Evolutionary conservation across 2,113 vertebrate genomes (phyloP).

Genomic region (Speoplatyrhinus poulsoni): DNA sequence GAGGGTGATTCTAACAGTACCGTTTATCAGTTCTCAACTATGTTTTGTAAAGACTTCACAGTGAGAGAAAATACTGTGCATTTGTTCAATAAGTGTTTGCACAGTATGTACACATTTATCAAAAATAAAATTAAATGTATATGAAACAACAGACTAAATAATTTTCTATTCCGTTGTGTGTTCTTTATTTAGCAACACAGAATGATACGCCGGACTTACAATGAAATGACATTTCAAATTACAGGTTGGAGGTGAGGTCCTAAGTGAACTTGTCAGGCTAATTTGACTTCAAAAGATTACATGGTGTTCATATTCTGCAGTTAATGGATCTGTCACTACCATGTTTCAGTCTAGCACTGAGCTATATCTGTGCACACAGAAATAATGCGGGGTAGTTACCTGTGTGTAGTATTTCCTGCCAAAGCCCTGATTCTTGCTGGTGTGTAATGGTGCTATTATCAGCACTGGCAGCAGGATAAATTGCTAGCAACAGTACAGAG

Average conservation of each 20-base stretch:
- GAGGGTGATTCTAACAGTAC: not conserved
- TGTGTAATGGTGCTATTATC: conserved; percentile 74
- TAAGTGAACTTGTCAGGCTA: too few species aligned
- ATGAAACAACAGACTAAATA: conserved; percentile 45
- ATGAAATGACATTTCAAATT: too few species aligned
- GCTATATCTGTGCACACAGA: conserved; percentile 44
- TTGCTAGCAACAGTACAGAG: conserved; percentile 59
- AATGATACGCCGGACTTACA: not conserved
- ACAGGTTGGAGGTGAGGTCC: too few species aligned
- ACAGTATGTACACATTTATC: conserved; percentile 74
- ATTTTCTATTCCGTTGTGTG: not conserved
- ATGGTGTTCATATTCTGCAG: too few species aligned
- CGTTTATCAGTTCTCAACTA: not conserved
- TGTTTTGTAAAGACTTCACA: conserved; percentile 5
- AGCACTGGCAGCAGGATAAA: conserved; percentile 76
- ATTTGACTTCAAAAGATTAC: too few species aligned
- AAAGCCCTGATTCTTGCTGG: conserved; percentile 41
- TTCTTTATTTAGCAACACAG: conserved; percentile 1
- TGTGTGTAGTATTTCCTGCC: conserved; percentile 60
- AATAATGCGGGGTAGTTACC: conserved; percentile 41
- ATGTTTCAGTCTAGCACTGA: conserved; percentile 1
- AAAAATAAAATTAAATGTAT: conserved; percentile 74
- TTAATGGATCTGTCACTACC: too few species aligned
- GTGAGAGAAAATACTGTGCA: conserved; percentile 25
- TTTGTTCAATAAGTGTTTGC: conserved; percentile 45